phyloP scores from a whole-genome alignment of 2,888 invertebrate species.

The Acanthopleura granulata region DNA sequence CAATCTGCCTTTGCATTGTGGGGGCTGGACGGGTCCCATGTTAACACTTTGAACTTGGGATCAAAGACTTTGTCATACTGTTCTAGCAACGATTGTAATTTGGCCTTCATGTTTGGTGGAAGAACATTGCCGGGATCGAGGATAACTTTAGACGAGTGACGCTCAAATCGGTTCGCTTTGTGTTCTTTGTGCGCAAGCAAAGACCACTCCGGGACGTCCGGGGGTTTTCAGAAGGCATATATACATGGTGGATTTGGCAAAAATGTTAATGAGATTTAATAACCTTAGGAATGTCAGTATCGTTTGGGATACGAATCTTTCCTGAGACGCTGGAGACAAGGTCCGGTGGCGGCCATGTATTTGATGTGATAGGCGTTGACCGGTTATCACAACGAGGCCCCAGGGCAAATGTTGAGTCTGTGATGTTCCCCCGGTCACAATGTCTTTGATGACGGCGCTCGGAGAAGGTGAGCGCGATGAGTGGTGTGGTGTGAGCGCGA shows the following conservation, averaged over 20 bases:
- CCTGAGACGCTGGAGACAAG: slow-evolving; percentile 27
- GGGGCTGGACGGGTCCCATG: slow-evolving; percentile 43
- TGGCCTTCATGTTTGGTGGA: background rate
- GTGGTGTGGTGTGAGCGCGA: background rate
- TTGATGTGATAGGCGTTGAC: background rate
- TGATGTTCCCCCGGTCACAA: slow-evolving; percentile 34
- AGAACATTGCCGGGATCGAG: slow-evolving; percentile 32
- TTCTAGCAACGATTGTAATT: slow-evolving; percentile 24
- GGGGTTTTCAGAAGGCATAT: background rate
- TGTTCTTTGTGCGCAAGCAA: background rate
- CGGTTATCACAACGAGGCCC: slow-evolving; percentile 18
- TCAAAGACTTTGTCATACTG: slow-evolving; percentile 35
- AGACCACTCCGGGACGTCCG: background rate
- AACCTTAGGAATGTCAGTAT: slow-evolving; percentile 18
- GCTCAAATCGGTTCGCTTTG: background rate
- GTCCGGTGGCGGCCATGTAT: slow-evolving; percentile 24
- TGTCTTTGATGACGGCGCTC: slow-evolving; percentile 22
- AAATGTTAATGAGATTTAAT: slow-evolving; percentile 30
- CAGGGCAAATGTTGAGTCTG: slow-evolving; percentile 25
- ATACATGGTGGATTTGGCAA: slow-evolving; percentile 27
- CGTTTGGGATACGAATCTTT: slow-evolving; percentile 27
- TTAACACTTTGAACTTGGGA: slow-evolving; percentile 32
- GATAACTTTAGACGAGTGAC: slow-evolving; percentile 16
- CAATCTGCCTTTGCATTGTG: slow-evolving; percentile 40
- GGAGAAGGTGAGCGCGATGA: slow-evolving; percentile 26